A percentile compares a stretch with the other conserved stretches of the same genome.
Evolutionary conservation across 2,113 vertebrate genomes (phyloP).

Genomic region (Albula glossodonta): DNA sequence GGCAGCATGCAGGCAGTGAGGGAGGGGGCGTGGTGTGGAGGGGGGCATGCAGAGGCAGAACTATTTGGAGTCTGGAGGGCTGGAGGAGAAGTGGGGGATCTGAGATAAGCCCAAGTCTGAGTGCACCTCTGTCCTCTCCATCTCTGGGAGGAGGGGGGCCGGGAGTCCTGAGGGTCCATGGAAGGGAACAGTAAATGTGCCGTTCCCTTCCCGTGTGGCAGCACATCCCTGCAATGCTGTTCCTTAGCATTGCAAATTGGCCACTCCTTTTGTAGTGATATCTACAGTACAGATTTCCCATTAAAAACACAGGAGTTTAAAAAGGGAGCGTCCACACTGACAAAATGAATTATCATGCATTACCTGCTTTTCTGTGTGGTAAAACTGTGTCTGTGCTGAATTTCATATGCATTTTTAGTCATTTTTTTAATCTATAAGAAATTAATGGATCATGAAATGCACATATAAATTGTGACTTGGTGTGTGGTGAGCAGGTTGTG

Average conservation of each 20-base stretch:
- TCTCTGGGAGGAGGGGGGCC: too few relatives aligned
- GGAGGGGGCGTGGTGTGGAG: too few relatives aligned
- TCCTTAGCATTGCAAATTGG: not conserved
- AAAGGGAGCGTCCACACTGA: not conserved
- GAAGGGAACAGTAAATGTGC: not conserved
- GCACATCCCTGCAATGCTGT: not conserved
- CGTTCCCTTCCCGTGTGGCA: not conserved
- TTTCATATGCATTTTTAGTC: not conserved
- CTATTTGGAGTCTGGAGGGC: too few relatives aligned
- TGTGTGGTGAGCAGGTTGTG: not conserved
- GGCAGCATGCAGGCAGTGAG: too few relatives aligned
- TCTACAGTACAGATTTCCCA: not conserved
- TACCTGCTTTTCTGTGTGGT: not conserved
- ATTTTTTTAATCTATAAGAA: not conserved
- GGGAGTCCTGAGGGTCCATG: too few relatives aligned
- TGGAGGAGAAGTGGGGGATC: not conserved
- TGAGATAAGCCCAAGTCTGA: not conserved
- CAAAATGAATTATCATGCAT: not conserved
- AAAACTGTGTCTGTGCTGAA: not conserved
- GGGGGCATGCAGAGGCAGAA: too few relatives aligned
- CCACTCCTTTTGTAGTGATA: not conserved
- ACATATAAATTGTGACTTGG: not conserved
- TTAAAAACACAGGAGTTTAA: not conserved
- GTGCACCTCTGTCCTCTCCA: not conserved
- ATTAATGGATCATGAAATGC: not conserved